Percentiles rank a stretch among this genome's conserved stretches.
phyloP scores from a whole-genome alignment of 2,113 vertebrate genomes.

The Lates calcarifer region DNA sequence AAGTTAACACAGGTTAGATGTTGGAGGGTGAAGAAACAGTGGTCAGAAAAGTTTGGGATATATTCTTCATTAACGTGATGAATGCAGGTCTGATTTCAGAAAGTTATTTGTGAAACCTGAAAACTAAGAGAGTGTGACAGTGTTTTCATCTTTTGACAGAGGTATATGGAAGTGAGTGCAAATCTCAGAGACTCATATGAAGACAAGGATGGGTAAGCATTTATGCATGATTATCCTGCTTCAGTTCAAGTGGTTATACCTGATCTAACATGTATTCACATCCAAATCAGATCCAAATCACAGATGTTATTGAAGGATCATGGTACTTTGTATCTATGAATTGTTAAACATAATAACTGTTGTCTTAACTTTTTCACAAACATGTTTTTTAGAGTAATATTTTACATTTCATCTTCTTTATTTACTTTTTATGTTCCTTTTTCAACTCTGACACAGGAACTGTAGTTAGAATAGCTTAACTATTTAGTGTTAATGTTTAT shows the following conservation, averaged over 20 bases:
- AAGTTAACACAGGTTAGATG: background rate
- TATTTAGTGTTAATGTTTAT: no score
- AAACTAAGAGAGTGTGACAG: background rate
- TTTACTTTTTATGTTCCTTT: background rate
- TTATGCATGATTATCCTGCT: background rate
- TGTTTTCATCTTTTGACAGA: constrained; percentile 78
- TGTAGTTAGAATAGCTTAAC: background rate
- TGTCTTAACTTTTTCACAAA: background rate
- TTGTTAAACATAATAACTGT: background rate
- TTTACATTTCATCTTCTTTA: background rate
- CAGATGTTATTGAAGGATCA: background rate
- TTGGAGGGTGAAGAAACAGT: background rate
- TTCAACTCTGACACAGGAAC: background rate
- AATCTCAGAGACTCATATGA: constrained; percentile 95
- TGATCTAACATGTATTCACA: no score
- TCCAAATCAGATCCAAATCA: background rate
- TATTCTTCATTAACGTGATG: background rate
- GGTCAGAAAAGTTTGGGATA: background rate
- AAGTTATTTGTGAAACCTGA: background rate
- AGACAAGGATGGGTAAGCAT: constrained; percentile 95
- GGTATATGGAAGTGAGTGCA: constrained; percentile 96
- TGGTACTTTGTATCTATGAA: no score
- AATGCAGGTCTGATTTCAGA: background rate
- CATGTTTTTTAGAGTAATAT: background rate
- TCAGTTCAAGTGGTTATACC: background rate